phyloP scores from a whole-genome alignment of 2,797 vertebrate species.

The Forpus xanthops region DNA sequence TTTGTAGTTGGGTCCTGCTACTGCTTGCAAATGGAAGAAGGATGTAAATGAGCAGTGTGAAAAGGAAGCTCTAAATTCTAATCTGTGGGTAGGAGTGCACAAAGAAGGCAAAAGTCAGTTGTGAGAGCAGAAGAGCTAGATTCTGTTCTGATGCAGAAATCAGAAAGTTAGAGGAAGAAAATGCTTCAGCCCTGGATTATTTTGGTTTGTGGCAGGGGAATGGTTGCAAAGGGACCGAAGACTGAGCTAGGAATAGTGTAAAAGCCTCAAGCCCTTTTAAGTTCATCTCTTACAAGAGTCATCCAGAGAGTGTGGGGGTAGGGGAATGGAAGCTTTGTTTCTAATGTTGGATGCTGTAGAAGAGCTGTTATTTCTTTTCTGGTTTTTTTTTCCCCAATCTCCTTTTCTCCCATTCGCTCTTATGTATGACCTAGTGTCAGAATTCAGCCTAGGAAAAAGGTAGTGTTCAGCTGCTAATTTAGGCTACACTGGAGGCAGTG shows the following conservation, averaged over 20 bases:
- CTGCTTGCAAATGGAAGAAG: not conserved
- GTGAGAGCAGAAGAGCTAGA: not conserved
- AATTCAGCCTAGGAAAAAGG: not conserved
- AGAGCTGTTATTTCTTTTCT: not conserved
- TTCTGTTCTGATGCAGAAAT: not conserved
- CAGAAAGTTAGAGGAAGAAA: not conserved
- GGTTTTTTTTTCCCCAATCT: not conserved
- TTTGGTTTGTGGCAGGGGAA: not conserved
- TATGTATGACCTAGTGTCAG: not conserved
- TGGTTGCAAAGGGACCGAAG: not conserved
- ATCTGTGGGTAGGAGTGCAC: not conserved
- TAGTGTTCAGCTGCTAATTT: not conserved
- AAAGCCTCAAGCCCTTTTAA: not conserved
- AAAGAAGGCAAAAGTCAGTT: not conserved
- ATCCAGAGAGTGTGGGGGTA: accelerated
- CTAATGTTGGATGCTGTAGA: not conserved
- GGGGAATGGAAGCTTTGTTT: not conserved
- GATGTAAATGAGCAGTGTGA: not conserved
- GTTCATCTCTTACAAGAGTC: not conserved
- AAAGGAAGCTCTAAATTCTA: not conserved
- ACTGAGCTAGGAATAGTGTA: not conserved
- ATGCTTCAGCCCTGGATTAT: not conserved
- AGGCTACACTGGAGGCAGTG: not conserved
- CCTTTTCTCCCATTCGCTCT: not conserved
- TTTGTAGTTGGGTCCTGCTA: not conserved